These are phyloP conservation scores for Pyrrhosoma nymphula DNA, from an alignment of 2,888 invertebrate genomes.

Conservation along the genomic window DNA sequence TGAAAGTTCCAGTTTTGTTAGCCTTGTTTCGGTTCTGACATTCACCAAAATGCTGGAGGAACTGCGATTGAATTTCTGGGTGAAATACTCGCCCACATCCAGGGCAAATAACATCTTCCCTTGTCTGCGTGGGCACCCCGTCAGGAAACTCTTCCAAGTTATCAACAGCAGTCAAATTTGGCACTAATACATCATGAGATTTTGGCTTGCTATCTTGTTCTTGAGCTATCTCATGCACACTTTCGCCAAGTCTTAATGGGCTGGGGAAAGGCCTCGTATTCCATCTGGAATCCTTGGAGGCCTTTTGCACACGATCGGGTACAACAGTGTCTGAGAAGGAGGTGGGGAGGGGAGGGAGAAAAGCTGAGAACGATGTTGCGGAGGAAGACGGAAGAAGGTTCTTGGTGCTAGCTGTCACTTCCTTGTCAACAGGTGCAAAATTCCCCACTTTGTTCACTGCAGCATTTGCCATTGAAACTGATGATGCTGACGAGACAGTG, in stretches of 20 bases:
- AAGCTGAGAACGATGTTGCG: background rate
- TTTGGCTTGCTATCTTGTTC: background rate
- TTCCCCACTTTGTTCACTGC: constrained; percentile 33
- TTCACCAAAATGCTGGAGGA: constrained; percentile 75
- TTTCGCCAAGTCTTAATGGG: constrained; percentile 30
- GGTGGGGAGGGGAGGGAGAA: constrained; percentile 48
- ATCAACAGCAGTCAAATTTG: constrained; percentile 23
- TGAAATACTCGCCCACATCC: constrained; percentile 74
- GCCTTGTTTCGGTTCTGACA: constrained; percentile 72
- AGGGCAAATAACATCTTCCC: constrained; percentile 74
- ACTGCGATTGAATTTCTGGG: constrained; percentile 74
- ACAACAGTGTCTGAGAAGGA: constrained; percentile 57
- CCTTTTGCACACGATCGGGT: background rate
- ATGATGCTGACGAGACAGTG: constrained; percentile 20
- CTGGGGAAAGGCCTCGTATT: constrained; percentile 4
- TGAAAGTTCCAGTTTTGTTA: constrained; percentile 29
- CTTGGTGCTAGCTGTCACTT: constrained; percentile 29
- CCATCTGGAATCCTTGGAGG: constrained; percentile 42
- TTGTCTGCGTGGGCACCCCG: constrained; percentile 72
- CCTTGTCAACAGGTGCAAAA: background rate
- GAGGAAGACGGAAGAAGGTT: background rate
- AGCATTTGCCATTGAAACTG: constrained; percentile 66
- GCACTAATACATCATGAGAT: constrained; percentile 11
- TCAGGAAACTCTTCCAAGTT: constrained; percentile 68
- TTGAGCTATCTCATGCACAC: background rate